Evolutionary conservation across 1,140 invertebrate genomes (phyloP).

Genomic region (Trichonephila clavipes): DNA sequence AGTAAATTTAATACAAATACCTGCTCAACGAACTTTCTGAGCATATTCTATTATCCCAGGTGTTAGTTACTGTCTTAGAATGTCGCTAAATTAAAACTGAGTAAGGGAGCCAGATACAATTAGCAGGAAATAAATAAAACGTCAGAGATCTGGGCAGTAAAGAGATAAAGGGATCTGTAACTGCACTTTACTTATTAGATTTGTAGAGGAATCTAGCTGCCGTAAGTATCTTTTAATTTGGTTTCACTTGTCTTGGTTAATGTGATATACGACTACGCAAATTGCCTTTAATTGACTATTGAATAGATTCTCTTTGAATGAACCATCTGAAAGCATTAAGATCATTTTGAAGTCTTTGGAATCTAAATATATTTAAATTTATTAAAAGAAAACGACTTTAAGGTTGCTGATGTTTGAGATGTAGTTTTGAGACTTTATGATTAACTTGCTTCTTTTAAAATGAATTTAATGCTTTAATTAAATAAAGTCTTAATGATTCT

Average conservation of each 20-base stretch:
- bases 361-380: too few species aligned
- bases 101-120: neutral
- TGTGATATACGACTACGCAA: neutral
- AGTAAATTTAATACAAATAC: neutral
- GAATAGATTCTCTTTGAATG: neutral
- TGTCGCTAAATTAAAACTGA: neutral
- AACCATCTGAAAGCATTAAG: too few species aligned
- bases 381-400: too few species aligned
- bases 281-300: neutral
- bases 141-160: neutral
- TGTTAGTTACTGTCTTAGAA: neutral
- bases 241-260: neutral
- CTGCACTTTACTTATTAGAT: conserved; percentile 27
- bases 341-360: too few species aligned
- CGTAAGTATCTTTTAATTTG: conserved; percentile 21
- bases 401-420: too few species aligned
- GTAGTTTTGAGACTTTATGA: too few species aligned
- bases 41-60: neutral
- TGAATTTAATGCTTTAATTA: too few species aligned
- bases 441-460: too few species aligned
- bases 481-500: too few species aligned
- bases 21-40: neutral
- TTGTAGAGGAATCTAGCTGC: neutral
- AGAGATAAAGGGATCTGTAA: neutral
- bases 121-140: neutral